Evolutionary conservation across 1,140 invertebrate genomes (phyloP), one percentile per base, ranked within the genome.

Genomic region (Andrena cerasifolii): DNA sequence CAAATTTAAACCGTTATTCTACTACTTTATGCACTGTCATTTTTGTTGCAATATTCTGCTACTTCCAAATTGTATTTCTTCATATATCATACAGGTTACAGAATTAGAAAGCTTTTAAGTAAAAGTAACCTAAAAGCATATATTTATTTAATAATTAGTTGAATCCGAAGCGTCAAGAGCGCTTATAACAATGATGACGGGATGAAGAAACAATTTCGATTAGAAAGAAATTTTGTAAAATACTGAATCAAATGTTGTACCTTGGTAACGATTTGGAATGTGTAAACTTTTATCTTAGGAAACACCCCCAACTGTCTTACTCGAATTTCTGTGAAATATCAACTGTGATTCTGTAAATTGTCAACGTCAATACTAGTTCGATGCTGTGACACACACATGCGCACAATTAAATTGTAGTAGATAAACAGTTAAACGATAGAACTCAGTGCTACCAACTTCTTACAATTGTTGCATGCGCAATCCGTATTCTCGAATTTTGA

Each of bases 361-460:
- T 78, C 74, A 80, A 80, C 79, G 79, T 80, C 79, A 58, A 80
- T 80, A 80, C 51, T 40, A 74, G 31, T 71, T 70, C 54, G 45
- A 26, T 62, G 26, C 40, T 26, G 45, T 24, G 21, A 58, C 36
- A 49, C 36, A 79, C 70, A 79, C 77, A 79, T 79, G 77, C 77
- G 77, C 77, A 79, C 70, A 53, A 71, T 77, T 61, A 53, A 67
- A 76, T 8, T n/a, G 24, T 73, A 31, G 24, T 63, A 24, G 58
- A n/a, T n/a, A n/a, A n/a, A n/a, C n/a, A n/a, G n/a, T 40, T 28
- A 40, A 53, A 16, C 16, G 36, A 28, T 16, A 65, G 31, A 40
- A 73, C 14, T 31, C 71, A 74, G 71, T 65, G 33, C 3, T 74
- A 43, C 71, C 71, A 74, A 74, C 71, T 10, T 47, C 59, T 47